Conservation (phyloP, 2,113 vertebrate genomes). For the Myrmophylax atrothorax region DNA sequence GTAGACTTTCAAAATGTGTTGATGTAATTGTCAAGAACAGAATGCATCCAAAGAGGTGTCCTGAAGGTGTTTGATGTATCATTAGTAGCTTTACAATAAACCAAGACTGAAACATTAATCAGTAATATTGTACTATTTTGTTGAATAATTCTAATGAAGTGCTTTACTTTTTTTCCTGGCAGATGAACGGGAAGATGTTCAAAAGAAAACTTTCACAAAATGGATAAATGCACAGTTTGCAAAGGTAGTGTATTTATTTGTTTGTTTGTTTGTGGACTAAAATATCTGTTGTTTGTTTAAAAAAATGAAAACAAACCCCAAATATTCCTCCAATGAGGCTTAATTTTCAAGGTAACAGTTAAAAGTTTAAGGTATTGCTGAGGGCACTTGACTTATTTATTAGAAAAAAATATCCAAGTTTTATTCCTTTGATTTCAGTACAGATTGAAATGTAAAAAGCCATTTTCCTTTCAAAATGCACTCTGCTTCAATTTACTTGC, state of each 20-base stretch:
- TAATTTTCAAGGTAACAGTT: background rate
- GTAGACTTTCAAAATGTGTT: background rate
- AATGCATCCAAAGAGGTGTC: background rate
- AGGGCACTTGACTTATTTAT: background rate
- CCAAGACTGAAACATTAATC: background rate
- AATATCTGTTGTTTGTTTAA: background rate
- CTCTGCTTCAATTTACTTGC: background rate
- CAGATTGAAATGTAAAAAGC: background rate
- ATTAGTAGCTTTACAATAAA: background rate
- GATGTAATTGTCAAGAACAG: background rate
- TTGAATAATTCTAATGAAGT: background rate
- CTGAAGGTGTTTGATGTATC: background rate
- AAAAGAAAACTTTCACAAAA: conserved; percentile 99
- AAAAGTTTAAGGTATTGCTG: background rate
- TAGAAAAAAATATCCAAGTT: background rate
- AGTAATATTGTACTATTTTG: background rate
- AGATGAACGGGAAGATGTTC: conserved; percentile 99
- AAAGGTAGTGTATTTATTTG: conserved; percentile 83
- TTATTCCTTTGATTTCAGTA: background rate
- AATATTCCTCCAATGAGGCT: background rate
- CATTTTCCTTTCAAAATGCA: background rate
- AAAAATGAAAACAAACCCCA: background rate
- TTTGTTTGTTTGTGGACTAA: background rate
- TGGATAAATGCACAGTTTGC: conserved; percentile 97
- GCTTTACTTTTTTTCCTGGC: conserved; percentile 45